Evolutionary conservation across 1,140 invertebrate species (phyloP).

Genomic region (Scaptomyza hsui): DNA sequence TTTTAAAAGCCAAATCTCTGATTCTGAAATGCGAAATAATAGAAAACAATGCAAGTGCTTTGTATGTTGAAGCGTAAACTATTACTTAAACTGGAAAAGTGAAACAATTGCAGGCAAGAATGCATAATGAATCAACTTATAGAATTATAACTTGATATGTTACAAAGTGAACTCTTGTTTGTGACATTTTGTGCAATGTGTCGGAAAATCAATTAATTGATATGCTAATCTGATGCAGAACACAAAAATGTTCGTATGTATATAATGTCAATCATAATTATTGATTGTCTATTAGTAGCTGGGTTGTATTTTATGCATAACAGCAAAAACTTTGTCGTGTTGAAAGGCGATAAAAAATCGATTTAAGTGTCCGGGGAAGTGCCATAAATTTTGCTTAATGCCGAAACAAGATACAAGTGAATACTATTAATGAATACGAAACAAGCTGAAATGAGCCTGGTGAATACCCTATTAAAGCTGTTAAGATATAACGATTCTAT

Average conservation of each 20-base stretch:
- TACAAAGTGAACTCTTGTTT: not conserved
- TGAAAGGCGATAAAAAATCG: constrained; percentile 78
- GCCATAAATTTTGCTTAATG: constrained; percentile 53
- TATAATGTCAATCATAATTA: constrained; percentile 77
- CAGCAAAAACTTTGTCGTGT: constrained; percentile 59
- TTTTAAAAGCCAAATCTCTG: not conserved
- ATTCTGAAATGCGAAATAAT: not conserved
- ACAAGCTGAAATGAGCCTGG: not conserved
- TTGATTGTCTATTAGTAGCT: constrained; percentile 73
- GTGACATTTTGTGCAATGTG: constrained; percentile 36
- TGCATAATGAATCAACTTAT: constrained; percentile 27
- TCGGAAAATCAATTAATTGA: constrained; percentile 50
- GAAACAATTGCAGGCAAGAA: constrained; percentile 15
- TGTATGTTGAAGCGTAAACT: not conserved
- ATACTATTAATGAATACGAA: constrained; percentile 30
- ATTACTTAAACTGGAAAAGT: not conserved
- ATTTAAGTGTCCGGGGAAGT: constrained; percentile 67
- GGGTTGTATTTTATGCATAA: constrained; percentile 58
- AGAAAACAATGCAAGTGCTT: not conserved
- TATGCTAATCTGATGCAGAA: constrained; percentile 17
- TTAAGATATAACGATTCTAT: too few species aligned
- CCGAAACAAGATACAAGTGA: constrained; percentile 20
- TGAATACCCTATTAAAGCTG: not conserved
- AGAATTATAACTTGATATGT: constrained; percentile 1
- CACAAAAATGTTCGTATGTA: constrained; percentile 1